Evolutionary conservation across 2,113 vertebrate species (phyloP), one percentile per base, ranked within the genome.

Genomic region (Tupaia chinensis): DNA sequence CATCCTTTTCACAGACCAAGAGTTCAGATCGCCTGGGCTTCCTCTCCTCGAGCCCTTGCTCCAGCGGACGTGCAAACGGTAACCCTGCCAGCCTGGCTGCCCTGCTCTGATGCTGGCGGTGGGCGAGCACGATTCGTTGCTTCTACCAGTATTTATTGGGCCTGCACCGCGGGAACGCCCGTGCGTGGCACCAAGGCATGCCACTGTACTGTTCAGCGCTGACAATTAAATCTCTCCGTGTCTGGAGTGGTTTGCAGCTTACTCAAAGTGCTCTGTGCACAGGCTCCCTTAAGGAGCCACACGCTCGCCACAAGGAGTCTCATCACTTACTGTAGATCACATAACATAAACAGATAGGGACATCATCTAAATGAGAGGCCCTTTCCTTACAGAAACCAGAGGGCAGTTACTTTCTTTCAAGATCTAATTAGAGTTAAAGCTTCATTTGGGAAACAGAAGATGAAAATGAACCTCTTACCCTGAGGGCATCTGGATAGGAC

Each of bases 381-480:
- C 96, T 96, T 96, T 80, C 90, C 97, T 84, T 96, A 97, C 87
- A 97, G 94, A 97, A 96, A 94, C 94, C 1, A 0, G 88, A 97
- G 78, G 63, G 19, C 82, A 96, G 79, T 34, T 82, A 17, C 80
- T 98, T 96, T 95, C 92, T 93, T 97, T 94, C 92, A 93, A 96
- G 93, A 95, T 83, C 58, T 95, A 96, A 96, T 96, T 96, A 98
- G 92, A 97, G 96, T 86, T 96, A 95, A 94, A 87, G 89, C 87
- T 98, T 97, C 25, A 85, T 97, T 97, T 98, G 92, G 97, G 97
- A 98, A 97, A 97, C 89, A 98, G 93, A 96, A 96, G 87, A 95
- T 96, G 90, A 98, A 98, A 97, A 93, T 79, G 95, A 95, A 66
- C 70, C 15, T 96, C 92, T 94, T 54, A 32, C 32, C 96, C 96